phyloP scores from a whole-genome alignment of 2,888 invertebrate species.

The Drosophila austrosaltans region DNA sequence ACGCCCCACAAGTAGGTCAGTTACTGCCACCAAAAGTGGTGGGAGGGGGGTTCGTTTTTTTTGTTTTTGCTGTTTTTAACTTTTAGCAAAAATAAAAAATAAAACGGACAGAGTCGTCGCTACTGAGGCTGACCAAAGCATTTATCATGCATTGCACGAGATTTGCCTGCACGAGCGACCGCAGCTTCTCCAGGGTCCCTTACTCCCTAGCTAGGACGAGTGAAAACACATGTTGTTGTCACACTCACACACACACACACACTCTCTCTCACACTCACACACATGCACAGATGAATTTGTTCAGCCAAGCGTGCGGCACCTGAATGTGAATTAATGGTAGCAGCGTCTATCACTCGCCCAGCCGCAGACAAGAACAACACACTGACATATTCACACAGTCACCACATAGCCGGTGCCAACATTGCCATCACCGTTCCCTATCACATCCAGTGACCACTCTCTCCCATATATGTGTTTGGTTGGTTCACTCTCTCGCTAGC shows the following conservation, averaged over 20 bases:
- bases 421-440: slow-evolving; percentile 33
- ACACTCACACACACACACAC: slow-evolving; percentile 30
- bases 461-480: no score
- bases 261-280: slow-evolving; percentile 15
- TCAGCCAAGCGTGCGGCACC: slow-evolving; percentile 74
- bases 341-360: slow-evolving; percentile 73
- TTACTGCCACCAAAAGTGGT: not conserved
- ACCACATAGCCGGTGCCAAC: slow-evolving; percentile 44
- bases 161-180: slow-evolving; percentile 61
- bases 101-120: slow-evolving; percentile 18
- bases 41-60: not conserved
- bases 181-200: slow-evolving; percentile 46
- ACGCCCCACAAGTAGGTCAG: slow-evolving; percentile 64
- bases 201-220: slow-evolving; percentile 29
- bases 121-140: slow-evolving; percentile 38
- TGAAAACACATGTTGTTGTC: slow-evolving; percentile 68
- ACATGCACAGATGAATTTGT: slow-evolving; percentile 45
- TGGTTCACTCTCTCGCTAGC: not conserved
- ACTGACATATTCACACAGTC: slow-evolving; percentile 63
- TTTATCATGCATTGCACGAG: slow-evolving; percentile 71
- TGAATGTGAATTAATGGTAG: slow-evolving; percentile 78
- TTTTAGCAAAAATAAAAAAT: slow-evolving; percentile 26
- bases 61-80: slow-evolving; percentile 25
- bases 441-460: slow-evolving; percentile 31
- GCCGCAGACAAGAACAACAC: slow-evolving; percentile 66